Evolutionary conservation across 2,888 invertebrate genomes (phyloP), one percentile per base, ranked within the genome.

Genomic region (Parnassius orleans): DNA sequence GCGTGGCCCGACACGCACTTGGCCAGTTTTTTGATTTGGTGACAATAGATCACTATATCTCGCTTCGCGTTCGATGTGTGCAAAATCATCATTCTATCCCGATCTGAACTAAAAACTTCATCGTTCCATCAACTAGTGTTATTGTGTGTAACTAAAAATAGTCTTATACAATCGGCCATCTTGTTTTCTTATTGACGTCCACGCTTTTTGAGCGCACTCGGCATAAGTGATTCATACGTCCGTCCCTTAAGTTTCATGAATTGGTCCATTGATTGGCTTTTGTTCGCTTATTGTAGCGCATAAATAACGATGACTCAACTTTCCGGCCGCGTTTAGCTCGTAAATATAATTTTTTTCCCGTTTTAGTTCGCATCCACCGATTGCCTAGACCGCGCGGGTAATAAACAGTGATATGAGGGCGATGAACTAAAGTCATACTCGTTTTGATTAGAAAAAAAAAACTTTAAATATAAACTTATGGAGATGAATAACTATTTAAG

Each of bases 181-280:
- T 55, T 60, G 50, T 48, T 48, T 54, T 42, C 33, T 51, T 46
- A 10, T 43, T 56, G 50, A 61, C 51, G 61, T 50, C 60, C 54
- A 51, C 43, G 24, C 56, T 59, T 51, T 50, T 60, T 61, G 48
- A 57, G 19, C 44, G 46, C 54, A 58, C 55, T 55, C 43, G 55
- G 69, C 64, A 64, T 63, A 66, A 65, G 69, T 81, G 81, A 86
- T 74, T 84, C 82, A 84, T 73, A 67, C 75, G 74, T 81, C 79
- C 80, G 74, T 72, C 72, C 71, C 69, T 63, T 65, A 60, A 59
- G 57, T 69, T 74, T 72, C 62, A 73, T 73, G 74, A 76, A 79
- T 78, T 74, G 74, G 68, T 70, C 69, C 76, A 80, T 81, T 80
- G 78, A 82, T 84, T 78, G 74, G 70, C 68, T 76, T 76, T 69